Base-by-base conservation (phyloP, 2,888 invertebrate genomes). In the Microdon myrmicae region DNA sequence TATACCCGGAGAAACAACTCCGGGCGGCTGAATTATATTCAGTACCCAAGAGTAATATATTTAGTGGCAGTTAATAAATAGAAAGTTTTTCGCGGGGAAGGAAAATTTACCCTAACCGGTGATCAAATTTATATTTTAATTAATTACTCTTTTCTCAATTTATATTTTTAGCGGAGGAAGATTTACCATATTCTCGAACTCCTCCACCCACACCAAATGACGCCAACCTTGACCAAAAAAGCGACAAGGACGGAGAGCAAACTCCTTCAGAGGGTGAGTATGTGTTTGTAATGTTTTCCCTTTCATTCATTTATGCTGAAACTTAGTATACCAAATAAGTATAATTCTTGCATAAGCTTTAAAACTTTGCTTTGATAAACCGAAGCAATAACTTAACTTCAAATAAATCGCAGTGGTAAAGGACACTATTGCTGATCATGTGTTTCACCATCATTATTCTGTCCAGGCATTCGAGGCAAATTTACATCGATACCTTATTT, bases 131-230 rank as follows among this genome's bases (percentile, higher is more conserved):
- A 13, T 17, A 4, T 10, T 38, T 28, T 31, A 53, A 38, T 7
- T 25, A 2, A 26, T 7, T 35, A 31, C 44, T 25, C 53, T 20
- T 20, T 51, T 55, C 17, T 28, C 20, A 1, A 20, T 23, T 20
- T 32, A 29, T 31, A 25, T 56, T 10, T 44, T 55, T 38, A 70
- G 55, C 26, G 72, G 73, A 71, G 69, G 73, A 72, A 56, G 76
- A 76, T 68, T 74, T 78, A 54, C 75, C 76, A 34, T 60, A 74
- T 55, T 79, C 79, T 35, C 77, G 77, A 68, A 79, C 80, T 59
- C 80, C 79, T 51, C 79, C 80, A 56, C 79, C 79, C 55, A 79
- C 79, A 58, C 80, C 80, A 32, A 77, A 74, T 58, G 79, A 79
- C 34, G 67, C 68, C 12, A 69, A 70, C 66, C 37, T 64, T 14